Evolutionary conservation across 2,797 vertebrate genomes (phyloP).

Genomic region (Helostoma temminkii): DNA sequence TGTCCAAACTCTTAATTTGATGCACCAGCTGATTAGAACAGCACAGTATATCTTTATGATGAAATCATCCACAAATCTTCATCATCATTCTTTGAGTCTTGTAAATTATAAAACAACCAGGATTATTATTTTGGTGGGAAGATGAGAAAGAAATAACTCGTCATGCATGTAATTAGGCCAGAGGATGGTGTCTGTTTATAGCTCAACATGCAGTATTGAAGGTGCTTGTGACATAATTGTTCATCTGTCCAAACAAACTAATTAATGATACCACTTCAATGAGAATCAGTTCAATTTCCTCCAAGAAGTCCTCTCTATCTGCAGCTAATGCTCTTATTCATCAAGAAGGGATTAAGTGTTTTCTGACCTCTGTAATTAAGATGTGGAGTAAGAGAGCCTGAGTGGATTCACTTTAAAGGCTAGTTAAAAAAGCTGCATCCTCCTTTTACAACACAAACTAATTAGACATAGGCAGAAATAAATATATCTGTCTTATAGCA

Average conservation of each 20-base stretch:
- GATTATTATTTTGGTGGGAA: too few relatives aligned
- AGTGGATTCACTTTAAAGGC: slow-evolving; percentile 67
- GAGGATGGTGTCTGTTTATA: not conserved
- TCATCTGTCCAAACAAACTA: slow-evolving; percentile 35
- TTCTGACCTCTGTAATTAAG: slow-evolving; percentile 77
- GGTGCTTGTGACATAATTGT: slow-evolving; percentile 25
- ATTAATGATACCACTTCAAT: slow-evolving; percentile 56
- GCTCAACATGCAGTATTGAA: slow-evolving; percentile 7
- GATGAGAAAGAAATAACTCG: not conserved
- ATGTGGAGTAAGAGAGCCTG: slow-evolving; percentile 65
- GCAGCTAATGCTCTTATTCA: slow-evolving; percentile 70
- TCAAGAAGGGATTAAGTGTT: slow-evolving; percentile 78
- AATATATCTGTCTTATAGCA: slow-evolving; percentile 45
- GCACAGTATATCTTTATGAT: too few relatives aligned
- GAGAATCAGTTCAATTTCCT: slow-evolving; percentile 49
- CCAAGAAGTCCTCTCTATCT: slow-evolving; percentile 46
- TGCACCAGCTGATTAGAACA: too few relatives aligned
- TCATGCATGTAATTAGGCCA: not conserved
- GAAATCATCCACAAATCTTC: too few relatives aligned
- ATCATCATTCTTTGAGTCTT: too few relatives aligned
- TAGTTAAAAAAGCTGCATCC: slow-evolving; percentile 54
- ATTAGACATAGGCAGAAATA: slow-evolving; percentile 43
- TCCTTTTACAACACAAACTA: slow-evolving; percentile 47
- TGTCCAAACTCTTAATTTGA: too few relatives aligned
- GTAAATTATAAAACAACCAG: too few relatives aligned